phyloP scores from a whole-genome alignment of 2,888 invertebrate genomes.

The Lutraria lutraria region DNA sequence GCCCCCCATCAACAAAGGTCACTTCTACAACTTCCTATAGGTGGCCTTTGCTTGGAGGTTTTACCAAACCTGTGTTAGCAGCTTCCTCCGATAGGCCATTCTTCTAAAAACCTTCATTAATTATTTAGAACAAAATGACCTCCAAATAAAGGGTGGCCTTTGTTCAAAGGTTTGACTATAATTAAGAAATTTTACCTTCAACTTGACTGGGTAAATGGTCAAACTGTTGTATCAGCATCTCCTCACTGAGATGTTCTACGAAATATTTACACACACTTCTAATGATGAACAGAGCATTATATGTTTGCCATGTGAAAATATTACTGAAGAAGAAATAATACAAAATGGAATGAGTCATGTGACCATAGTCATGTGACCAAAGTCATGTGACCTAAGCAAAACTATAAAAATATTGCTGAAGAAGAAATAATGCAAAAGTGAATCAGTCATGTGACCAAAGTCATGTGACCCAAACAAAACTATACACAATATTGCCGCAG shows the following conservation, averaged over 20 bases:
- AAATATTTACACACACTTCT: conserved; percentile 94
- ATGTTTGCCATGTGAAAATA: conserved; percentile 96
- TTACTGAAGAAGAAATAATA: conserved; percentile 88
- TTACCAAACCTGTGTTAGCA: too few species aligned
- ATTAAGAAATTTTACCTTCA: conserved; percentile 68
- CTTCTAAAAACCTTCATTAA: too few species aligned
- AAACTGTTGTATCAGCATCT: conserved; percentile 94
- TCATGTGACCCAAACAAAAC: too few species aligned
- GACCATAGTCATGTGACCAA: neutral
- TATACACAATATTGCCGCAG: too few species aligned
- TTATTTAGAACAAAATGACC: too few species aligned
- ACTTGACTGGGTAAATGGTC: conserved; percentile 77
- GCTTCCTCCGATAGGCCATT: too few species aligned
- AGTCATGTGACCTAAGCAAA: neutral
- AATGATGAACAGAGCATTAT: conserved; percentile 96
- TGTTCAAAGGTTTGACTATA: too few species aligned
- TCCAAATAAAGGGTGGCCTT: too few species aligned
- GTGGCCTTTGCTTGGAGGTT: too few species aligned
- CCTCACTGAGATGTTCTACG: conserved; percentile 96
- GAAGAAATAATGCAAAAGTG: neutral
- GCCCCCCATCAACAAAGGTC: too few species aligned
- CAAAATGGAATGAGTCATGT: neutral
- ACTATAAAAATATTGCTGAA: neutral
- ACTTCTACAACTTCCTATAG: too few species aligned
- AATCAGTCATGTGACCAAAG: neutral